phyloP scores from a whole-genome alignment of 2,113 vertebrate species.

The Bettongia penicillata region DNA sequence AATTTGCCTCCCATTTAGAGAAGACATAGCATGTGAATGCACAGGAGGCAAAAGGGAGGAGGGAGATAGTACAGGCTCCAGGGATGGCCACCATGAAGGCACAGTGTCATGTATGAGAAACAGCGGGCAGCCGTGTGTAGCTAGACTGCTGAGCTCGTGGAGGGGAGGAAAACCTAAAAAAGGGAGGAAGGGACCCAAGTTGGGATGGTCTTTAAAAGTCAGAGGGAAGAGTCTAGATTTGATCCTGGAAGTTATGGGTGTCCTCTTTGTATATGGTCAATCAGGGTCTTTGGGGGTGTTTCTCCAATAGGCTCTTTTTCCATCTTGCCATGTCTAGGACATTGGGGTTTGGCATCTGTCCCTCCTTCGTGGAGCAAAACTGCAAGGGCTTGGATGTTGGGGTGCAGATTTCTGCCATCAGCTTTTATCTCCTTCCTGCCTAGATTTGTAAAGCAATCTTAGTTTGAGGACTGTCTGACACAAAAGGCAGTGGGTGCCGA shows the following conservation, averaged over 20 bases:
- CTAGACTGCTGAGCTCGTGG: too few species aligned
- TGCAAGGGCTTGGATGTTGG: not conserved
- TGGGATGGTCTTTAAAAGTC: not conserved
- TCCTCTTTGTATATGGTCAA: not conserved
- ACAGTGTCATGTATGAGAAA: not conserved
- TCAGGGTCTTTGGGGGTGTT: not conserved
- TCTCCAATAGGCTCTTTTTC: not conserved
- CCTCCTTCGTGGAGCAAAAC: not conserved
- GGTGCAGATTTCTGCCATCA: not conserved
- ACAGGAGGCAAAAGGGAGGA: not conserved
- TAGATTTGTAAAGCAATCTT: not conserved
- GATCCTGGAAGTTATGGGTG: not conserved
- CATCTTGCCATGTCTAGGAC: not conserved
- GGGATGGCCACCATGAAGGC: not conserved
- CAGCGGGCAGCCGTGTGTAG: not conserved
- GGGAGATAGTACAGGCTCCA: not conserved
- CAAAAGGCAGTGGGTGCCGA: not conserved
- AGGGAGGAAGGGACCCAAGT: not conserved
- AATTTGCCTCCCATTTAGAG: not conserved
- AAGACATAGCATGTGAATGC: not conserved
- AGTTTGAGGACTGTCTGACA: too few species aligned
- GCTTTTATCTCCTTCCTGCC: not conserved
- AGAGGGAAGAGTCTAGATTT: not conserved
- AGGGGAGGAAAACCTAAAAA: not conserved
- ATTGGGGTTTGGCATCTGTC: not conserved